Conservation (phyloP, 2,113 vertebrate genomes). For the Apeltes quadracus region DNA sequence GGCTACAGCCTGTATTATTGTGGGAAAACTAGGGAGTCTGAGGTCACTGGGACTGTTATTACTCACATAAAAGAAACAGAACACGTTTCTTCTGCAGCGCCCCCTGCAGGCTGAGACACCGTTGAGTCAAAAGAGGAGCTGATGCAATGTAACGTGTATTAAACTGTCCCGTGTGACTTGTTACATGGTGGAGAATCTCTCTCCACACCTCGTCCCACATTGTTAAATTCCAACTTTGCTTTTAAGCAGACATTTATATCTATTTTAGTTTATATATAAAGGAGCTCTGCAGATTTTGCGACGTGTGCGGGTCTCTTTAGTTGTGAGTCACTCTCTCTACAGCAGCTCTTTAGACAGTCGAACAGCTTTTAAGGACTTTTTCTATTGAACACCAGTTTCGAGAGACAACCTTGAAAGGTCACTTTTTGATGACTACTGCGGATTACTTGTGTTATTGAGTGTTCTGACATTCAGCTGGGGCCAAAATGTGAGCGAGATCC, state of each 20-base stretch:
- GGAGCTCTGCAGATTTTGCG: slow-evolving; percentile 12
- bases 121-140: neutral
- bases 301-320: neutral
- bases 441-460: slow-evolving; percentile 55
- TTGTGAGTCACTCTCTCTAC: slow-evolving; percentile 30
- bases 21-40: neutral
- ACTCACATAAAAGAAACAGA: neutral
- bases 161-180: neutral
- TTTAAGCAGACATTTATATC: slow-evolving; percentile 34
- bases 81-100: neutral
- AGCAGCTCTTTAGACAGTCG: slow-evolving; percentile 35
- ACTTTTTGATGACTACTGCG: slow-evolving; percentile 39
- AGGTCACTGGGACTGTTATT: neutral
- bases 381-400: slow-evolving; percentile 1
- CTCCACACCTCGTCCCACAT: neutral
- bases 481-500: slow-evolving; percentile 30
- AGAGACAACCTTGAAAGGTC: slow-evolving; percentile 44
- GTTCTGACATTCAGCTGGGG: slow-evolving; percentile 57
- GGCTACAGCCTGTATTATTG: neutral
- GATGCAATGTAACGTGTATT: neutral
- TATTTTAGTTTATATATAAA: slow-evolving; percentile 2
- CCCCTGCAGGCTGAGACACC: slow-evolving; percentile 1
- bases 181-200: slow-evolving; percentile 10
- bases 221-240: slow-evolving; percentile 37
- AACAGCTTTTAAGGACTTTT: slow-evolving; percentile 41